Percentiles rank a stretch among this genome's conserved stretches.
phyloP scores from a whole-genome alignment of 1,140 invertebrate genomes.

The Hylaeus volcanicus region DNA sequence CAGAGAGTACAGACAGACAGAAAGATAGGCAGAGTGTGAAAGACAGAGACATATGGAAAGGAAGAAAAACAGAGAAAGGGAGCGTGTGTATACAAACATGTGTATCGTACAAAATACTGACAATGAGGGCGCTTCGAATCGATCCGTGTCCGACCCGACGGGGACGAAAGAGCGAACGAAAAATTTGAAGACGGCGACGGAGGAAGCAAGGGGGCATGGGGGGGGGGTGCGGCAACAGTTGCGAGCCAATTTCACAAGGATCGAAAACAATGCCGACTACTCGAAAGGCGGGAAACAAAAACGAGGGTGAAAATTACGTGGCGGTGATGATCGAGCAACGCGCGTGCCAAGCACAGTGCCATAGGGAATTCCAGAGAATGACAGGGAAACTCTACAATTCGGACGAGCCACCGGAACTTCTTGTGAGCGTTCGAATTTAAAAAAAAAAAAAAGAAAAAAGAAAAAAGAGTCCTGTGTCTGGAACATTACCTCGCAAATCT shows the following conservation, averaged over 20 bases:
- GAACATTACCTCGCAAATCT: too few species aligned
- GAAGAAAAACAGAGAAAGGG: constrained; percentile 31
- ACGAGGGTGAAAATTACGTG: not conserved
- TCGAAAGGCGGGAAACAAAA: not conserved
- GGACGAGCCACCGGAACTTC: too few species aligned
- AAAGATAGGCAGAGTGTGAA: constrained; percentile 30
- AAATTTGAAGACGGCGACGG: constrained; percentile 21
- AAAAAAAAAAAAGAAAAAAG: not conserved
- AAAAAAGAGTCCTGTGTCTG: not conserved
- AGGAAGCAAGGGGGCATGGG: constrained; percentile 12
- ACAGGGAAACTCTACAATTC: not conserved
- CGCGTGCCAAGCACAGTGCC: constrained; percentile 2
- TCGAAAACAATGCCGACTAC: constrained; percentile 11
- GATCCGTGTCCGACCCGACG: not conserved
- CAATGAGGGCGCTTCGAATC: not conserved
- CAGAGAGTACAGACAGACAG: constrained; percentile 53
- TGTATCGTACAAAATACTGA: constrained; percentile 24
- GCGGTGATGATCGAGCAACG: not conserved
- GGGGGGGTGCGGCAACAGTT: constrained; percentile 23
- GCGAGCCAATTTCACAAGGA: constrained; percentile 9
- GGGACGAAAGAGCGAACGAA: constrained; percentile 11
- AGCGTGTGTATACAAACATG: constrained; percentile 49
- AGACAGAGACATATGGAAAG: constrained; percentile 25
- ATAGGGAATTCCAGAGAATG: not conserved
- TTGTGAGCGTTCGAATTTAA: not conserved